Percentiles rank a stretch among this genome's conserved stretches.
Evolutionary conservation across 2,113 vertebrate species (phyloP).

Genomic region (Nycticebus coucang): DNA sequence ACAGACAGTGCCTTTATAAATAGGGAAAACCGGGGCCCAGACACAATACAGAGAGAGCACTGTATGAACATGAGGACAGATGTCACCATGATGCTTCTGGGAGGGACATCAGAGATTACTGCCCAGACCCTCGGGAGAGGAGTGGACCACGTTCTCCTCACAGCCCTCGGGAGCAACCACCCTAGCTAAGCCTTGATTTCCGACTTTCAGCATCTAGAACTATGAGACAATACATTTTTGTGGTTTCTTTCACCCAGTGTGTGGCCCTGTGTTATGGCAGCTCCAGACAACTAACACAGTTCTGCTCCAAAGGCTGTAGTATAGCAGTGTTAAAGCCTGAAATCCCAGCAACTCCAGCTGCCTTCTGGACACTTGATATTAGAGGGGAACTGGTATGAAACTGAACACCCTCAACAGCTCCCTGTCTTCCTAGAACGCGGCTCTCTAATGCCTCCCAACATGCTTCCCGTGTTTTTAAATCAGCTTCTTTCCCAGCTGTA

Average conservation of each 20-base stretch:
- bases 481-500: not conserved
- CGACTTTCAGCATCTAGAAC: not conserved
- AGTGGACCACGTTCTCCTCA: accelerated
- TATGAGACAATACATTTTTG: not conserved
- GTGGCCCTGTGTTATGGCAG: not conserved
- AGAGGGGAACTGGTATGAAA: not conserved
- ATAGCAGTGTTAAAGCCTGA: not conserved
- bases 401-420: not conserved
- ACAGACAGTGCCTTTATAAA: not conserved
- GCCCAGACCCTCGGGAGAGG: too few relatives aligned
- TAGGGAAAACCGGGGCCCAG: not conserved
- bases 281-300: not conserved
- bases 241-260: not conserved
- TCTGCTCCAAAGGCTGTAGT: not conserved
- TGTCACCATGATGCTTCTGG: not conserved
- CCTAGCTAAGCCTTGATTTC: not conserved
- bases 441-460: not conserved
- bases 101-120: too few relatives aligned
- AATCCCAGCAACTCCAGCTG: not conserved
- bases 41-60: not conserved
- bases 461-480: not conserved
- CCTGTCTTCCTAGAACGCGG: not conserved
- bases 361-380: not conserved
- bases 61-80: not conserved
- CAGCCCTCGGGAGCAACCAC: not conserved